Conservation (phyloP, 2,113 vertebrate genomes). For the Ranitomeya imitator region DNA sequence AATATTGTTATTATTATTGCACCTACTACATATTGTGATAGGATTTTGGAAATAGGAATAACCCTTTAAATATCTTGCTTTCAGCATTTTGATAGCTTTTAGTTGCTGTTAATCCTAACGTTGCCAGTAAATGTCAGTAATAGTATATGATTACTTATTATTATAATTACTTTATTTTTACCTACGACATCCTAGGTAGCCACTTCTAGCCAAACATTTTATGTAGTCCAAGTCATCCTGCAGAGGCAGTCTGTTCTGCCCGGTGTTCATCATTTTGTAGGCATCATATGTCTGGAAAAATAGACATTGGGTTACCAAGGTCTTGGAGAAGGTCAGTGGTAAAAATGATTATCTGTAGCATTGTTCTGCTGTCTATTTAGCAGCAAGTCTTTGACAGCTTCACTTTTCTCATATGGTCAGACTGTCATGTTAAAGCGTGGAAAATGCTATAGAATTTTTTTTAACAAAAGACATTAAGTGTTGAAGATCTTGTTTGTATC, state of each 20-base stretch:
- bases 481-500: neutral
- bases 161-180: neutral
- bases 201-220: neutral
- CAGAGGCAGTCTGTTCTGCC: neutral
- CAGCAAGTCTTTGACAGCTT: neutral
- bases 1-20: no score
- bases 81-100: no score
- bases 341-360: neutral
- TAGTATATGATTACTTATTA: no score
- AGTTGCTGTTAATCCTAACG: no score
- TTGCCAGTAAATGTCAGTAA: no score
- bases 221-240: neutral
- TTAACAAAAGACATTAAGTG: neutral
- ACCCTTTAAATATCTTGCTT: no score
- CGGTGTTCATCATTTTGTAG: neutral
- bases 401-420: neutral
- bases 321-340: neutral
- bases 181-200: neutral
- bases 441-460: neutral
- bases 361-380: neutral
- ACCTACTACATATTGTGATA: no score
- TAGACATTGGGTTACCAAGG: neutral
- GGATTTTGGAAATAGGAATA: no score
- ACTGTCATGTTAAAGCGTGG: neutral
- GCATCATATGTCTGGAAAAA: neutral